Conservation (phyloP, 2,888 invertebrate species). For the Lampropteryx suffumata region DNA sequence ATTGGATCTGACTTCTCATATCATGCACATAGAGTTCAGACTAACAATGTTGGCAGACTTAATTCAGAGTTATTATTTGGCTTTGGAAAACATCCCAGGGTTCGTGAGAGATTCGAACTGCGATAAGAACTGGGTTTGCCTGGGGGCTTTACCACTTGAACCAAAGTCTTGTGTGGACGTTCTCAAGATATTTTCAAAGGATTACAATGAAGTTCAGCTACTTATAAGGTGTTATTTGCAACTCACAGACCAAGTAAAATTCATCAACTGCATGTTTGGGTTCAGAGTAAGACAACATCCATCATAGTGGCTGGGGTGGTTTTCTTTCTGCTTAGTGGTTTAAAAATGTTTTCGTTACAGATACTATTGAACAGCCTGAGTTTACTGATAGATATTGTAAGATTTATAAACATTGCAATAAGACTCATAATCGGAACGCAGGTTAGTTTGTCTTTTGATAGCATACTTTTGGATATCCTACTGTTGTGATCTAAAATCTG, state of each 20-base stretch:
- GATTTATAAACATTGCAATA: constrained; percentile 57
- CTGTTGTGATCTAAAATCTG: too few relatives aligned
- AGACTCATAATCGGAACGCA: constrained; percentile 54
- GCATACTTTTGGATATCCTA: too few relatives aligned
- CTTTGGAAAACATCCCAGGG: constrained; percentile 30
- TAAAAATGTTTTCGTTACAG: constrained; percentile 41
- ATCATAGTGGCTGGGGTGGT: not conserved
- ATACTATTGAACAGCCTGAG: constrained; percentile 62
- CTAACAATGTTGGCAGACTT: constrained; percentile 51
- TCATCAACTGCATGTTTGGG: constrained; percentile 65
- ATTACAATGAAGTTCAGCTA: constrained; percentile 42
- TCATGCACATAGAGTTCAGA: constrained; percentile 55
- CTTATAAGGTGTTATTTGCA: constrained; percentile 60
- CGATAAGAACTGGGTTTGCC: constrained; percentile 51
- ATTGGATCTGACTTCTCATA: constrained; percentile 58
- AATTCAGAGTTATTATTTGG: constrained; percentile 43
- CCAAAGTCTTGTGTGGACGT: constrained; percentile 5
- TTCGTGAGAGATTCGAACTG: constrained; percentile 38
- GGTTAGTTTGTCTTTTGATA: too few relatives aligned
- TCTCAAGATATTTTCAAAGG: constrained; percentile 21
- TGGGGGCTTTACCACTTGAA: constrained; percentile 16
- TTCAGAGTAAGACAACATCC: constrained; percentile 58
- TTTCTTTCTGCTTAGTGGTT: too few relatives aligned
- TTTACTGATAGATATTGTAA: constrained; percentile 62
- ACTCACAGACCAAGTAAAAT: constrained; percentile 59